A percentile compares a stretch with the other conserved stretches of the same genome.
phyloP scores from a whole-genome alignment of 2,797 vertebrate species.

The Pseudotriccus pelzelni region DNA sequence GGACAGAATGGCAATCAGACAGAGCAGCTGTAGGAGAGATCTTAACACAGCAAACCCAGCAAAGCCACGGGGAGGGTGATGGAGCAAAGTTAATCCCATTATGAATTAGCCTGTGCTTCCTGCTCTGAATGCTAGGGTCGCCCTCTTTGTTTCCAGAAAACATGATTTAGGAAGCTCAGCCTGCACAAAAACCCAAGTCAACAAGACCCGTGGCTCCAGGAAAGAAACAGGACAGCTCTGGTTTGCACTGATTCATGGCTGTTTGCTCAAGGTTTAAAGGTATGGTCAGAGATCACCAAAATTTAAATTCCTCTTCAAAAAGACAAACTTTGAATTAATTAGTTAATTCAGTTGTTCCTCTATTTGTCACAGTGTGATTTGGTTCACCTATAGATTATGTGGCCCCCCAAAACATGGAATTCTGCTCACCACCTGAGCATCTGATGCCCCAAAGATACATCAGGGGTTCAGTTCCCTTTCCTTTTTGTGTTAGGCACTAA shows the following conservation, averaged over 20 bases:
- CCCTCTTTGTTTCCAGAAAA: conserved; percentile 32
- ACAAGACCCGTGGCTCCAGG: neutral
- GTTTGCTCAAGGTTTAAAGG: neutral
- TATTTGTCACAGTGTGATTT: neutral
- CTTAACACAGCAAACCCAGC: neutral
- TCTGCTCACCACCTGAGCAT: neutral
- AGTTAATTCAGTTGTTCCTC: neutral
- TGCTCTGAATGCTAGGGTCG: neutral
- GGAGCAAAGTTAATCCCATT: conserved; percentile 30
- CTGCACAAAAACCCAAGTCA: neutral
- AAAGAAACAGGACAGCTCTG: neutral
- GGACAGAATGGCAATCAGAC: conserved; percentile 16
- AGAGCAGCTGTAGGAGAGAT: neutral
- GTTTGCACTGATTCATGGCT: neutral
- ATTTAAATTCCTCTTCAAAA: neutral
- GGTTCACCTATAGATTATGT: neutral
- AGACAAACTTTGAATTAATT: neutral
- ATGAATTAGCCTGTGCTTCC: conserved; percentile 31
- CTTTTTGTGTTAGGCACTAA: neutral
- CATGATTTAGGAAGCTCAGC: conserved; percentile 18
- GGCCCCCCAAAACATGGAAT: neutral
- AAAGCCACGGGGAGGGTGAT: neutral
- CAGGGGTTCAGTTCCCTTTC: neutral
- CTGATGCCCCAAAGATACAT: neutral
- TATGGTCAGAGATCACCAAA: neutral